Base-by-base conservation (phyloP, 1,140 invertebrate species). In the Ruditapes philippinarum region DNA sequence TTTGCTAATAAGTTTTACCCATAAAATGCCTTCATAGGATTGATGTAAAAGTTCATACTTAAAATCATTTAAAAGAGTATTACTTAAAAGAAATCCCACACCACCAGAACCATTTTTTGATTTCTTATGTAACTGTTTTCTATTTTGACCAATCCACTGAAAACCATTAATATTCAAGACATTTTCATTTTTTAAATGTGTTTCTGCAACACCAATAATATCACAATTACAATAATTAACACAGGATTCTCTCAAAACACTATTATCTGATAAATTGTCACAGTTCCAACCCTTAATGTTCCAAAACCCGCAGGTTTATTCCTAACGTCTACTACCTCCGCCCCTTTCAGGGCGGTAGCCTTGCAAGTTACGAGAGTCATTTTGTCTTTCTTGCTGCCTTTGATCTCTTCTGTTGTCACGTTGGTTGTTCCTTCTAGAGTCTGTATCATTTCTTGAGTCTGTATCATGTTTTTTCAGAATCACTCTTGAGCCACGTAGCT, bases 121-220 rank as follows among this genome's bases (percentile, higher is more conserved):
- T 38, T 38, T 60, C 11, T n/a, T 57, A 45, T 90, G 89, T 14
- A 90, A 51, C 33, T 85, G 19, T 28, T 19, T 80, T 19, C 81
- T 25, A 38, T 90, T 90, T 33, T 85, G 28, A 22, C 82, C 81
- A 85, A 79, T 79, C 73, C 73, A 90, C 22, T 79, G 28, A 68
- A 49, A 90, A 51, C 76, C 65, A 36, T 25, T 14, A 25, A 90
- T 42, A 49, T 85, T 31, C n/a, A 85, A 42, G 2, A n/a, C 38
- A 76, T 85, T 42, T 28, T 83, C 25, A 28, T 60, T 70, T 19
- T 42, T 36, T 11, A 90, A 49, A 85, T 79, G 81, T 36, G 89
- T 90, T 87, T 90, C 83, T 60, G 45, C 76, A n/a, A 87, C 60
- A 25, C 60, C 82, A 25, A 81, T 49, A 73, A 86, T 82, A 65